Conservation (phyloP, 64 coral and sea anemone species). For the Acropora tenuis region DNA sequence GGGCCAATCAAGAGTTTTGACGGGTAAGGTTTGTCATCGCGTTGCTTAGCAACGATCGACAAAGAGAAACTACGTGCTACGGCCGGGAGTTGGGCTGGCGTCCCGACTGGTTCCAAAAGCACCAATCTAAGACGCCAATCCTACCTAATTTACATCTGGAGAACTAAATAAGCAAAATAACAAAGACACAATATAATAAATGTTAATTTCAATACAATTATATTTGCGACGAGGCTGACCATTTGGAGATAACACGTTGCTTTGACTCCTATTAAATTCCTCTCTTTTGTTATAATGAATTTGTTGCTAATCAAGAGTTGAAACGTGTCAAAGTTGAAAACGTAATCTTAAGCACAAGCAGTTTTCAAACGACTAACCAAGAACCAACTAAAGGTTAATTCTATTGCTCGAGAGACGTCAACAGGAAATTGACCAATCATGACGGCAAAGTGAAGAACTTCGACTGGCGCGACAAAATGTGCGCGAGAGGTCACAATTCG, state of each 20-base stretch:
- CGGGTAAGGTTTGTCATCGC: not conserved
- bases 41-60: slow-evolving; percentile 15
- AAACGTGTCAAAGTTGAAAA: slow-evolving; percentile 39
- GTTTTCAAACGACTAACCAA: no score
- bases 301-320: slow-evolving; percentile 33
- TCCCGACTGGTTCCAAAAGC: slow-evolving; percentile 5
- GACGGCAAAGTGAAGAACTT: no score
- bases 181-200: slow-evolving; percentile 58
- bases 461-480: no score
- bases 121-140: slow-evolving; percentile 5
- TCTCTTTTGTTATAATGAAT: slow-evolving; percentile 40
- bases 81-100: not conserved
- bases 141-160: slow-evolving; percentile 35
- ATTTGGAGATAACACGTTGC: slow-evolving; percentile 47
- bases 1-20: not conserved
- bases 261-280: slow-evolving; percentile 56
- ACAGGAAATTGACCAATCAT: no score
- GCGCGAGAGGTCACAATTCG: no score
- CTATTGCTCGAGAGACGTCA: no score
- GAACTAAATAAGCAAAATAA: slow-evolving; percentile 50
- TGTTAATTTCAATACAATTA: slow-evolving; percentile 64
- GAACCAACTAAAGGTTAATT: no score
- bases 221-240: slow-evolving; percentile 46
- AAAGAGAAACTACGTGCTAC: not conserved
- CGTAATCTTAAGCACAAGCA: not conserved